These are phyloP conservation scores for Liopterus haemorrhoidalis DNA, from an alignment of 2,888 invertebrate species.

Conservation along the genomic window DNA sequence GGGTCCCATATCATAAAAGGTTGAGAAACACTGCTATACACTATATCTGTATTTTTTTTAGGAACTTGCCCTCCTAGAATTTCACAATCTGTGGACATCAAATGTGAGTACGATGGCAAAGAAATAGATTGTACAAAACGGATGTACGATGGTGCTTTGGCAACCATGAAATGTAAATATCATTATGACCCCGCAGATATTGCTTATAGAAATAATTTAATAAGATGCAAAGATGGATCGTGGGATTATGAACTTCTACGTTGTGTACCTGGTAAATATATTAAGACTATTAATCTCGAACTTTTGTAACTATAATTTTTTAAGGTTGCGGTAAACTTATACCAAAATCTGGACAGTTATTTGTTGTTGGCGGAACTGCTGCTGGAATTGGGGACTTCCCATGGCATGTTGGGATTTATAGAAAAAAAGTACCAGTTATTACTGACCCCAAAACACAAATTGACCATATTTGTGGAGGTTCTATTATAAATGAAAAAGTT, in stretches of 20 bases:
- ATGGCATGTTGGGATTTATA: constrained; percentile 40
- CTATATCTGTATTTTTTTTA: constrained; percentile 12
- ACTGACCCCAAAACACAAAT: constrained; percentile 9
- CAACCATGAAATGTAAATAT: constrained; percentile 17
- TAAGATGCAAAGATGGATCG: constrained; percentile 14
- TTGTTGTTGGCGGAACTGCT: constrained; percentile 35
- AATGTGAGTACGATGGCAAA: constrained; percentile 11
- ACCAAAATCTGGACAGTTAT: constrained; percentile 32
- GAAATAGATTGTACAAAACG: constrained; percentile 9
- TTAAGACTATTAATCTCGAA: neutral
- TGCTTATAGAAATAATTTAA: neutral
- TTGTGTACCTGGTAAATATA: constrained; percentile 20
- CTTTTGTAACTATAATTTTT: constrained; percentile 5
- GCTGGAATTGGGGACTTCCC: constrained; percentile 39
- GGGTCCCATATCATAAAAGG: too few relatives aligned
- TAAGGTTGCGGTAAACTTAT: constrained; percentile 40
- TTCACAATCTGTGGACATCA: constrained; percentile 12
- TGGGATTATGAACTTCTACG: constrained; percentile 18
- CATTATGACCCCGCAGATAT: constrained; percentile 1
- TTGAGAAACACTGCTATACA: too few relatives aligned
- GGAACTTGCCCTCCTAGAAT: constrained; percentile 15
- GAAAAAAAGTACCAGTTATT: constrained; percentile 5
- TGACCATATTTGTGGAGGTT: constrained; percentile 37
- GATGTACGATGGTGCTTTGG: constrained; percentile 19
- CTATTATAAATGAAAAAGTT: constrained; percentile 35